These are phyloP conservation scores for Heliconius ethilla DNA, from an alignment of 2,888 invertebrate genomes.

Conservation along the genomic window DNA sequence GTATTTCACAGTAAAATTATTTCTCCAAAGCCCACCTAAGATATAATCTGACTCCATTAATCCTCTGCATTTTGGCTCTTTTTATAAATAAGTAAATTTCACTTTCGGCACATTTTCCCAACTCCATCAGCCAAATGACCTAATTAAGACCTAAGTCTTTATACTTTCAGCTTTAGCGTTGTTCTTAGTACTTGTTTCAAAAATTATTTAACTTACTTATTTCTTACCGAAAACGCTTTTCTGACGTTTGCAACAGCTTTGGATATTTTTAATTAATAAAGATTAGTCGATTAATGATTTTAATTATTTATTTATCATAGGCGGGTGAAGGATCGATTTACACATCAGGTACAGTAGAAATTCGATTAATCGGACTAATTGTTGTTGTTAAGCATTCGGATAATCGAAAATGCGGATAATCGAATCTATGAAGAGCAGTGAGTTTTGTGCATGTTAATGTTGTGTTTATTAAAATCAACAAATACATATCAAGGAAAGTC, in stretches of 20 bases:
- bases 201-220: conserved; percentile 40
- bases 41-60: conserved; percentile 17
- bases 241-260: conserved; percentile 4
- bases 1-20: background rate
- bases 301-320: background rate
- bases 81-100: conserved; percentile 38
- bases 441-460: no score
- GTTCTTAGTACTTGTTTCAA: conserved; percentile 39
- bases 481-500: no score
- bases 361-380: no score
- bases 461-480: no score
- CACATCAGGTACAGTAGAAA: background rate
- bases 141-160: conserved; percentile 42
- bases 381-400: no score
- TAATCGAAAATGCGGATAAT: no score
- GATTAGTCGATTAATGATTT: background rate
- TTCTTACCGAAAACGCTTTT: conserved; percentile 25
- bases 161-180: conserved; percentile 35
- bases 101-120: conserved; percentile 35
- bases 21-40: conserved; percentile 1
- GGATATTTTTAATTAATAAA: background rate
- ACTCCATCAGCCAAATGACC: conserved; percentile 34
- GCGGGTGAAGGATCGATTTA: background rate
- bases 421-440: no score
- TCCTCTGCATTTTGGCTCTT: conserved; percentile 10